These are phyloP conservation scores for pig (Sus scrofa) DNA, from an alignment of 2,113 vertebrate species.

Conservation along the genomic window DNA sequence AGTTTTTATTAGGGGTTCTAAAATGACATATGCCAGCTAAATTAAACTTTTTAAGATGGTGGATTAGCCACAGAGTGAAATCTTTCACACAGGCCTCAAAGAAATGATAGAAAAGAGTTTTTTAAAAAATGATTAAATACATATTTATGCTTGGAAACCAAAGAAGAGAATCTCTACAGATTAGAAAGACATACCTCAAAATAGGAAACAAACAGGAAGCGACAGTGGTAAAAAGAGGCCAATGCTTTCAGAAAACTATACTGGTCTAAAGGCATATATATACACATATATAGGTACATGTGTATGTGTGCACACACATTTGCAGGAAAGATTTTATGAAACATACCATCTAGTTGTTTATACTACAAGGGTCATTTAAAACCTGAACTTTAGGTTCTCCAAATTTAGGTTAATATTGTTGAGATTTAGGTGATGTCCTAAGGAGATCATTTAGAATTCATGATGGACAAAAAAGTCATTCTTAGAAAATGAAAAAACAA, in stretches of 20 bases:
- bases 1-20: background rate
- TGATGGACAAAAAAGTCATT: background rate
- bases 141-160: conserved; percentile 36
- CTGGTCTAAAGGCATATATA: background rate
- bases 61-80: background rate
- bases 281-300: background rate
- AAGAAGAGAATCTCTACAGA: background rate
- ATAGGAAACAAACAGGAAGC: background rate
- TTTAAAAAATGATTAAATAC: background rate
- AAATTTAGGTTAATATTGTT: background rate
- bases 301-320: background rate
- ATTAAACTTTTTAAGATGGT: background rate
- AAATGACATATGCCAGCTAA: background rate
- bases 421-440: background rate
- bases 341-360: background rate
- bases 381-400: background rate
- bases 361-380: background rate
- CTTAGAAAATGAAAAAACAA: background rate
- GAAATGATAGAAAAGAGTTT: conserved; percentile 1
- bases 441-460: background rate
- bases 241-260: background rate
- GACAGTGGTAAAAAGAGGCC: background rate
- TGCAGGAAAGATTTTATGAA: background rate
- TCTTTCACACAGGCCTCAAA: background rate
- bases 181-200: conserved; percentile 19